Base-by-base conservation (phyloP, 2,797 vertebrate species). In the Erithacus rubecula region DNA sequence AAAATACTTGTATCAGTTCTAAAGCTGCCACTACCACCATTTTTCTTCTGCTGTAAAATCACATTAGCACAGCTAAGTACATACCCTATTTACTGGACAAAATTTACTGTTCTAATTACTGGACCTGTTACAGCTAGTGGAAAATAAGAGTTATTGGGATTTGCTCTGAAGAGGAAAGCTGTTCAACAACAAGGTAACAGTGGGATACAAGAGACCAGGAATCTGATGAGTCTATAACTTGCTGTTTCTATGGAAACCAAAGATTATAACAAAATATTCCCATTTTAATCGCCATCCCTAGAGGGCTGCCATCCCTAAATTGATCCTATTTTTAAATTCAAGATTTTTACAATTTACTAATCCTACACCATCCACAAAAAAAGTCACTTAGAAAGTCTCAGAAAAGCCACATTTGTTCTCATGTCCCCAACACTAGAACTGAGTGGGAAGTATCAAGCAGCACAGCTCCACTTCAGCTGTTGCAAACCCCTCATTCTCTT, bases 101-200 rank as follows among this genome's bases (percentile, higher is more conserved):
- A 95, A 97, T 95, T 96, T 95, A 96, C 83, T 63, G 83, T 87
- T 93, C 83, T 95, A 96, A 96, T 96, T 96, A 96, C 67, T 47
- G 49, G 85, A 82, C 74, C 85, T 89, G 81, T 65, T 92, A 89
- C 52, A 93, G 78, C 74, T 75, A 90, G 92, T 87, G 89, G 90
- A 90, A 94, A 95, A 87, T 44, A 84, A 92, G 83, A 94, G 43
- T 93, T 93, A 92, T 22, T 65, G 78, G 68, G 49, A 9, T 94
- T 90, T 78, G 51, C 83, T 87, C 34, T 56, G 83, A 76, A 62
- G 67, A 90, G 67, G 47, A 91, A 94, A 91, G 80, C 70, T 83
- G 39, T 59, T 93, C 90, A 86, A 76, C 67, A 93, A 41, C 77
- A 86, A 91, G 70, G 83, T 86, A 94, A 81, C 77, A 79, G 85